Conservation (phyloP, 2,113 vertebrate genomes). For the Hippocampus comes region DNA sequence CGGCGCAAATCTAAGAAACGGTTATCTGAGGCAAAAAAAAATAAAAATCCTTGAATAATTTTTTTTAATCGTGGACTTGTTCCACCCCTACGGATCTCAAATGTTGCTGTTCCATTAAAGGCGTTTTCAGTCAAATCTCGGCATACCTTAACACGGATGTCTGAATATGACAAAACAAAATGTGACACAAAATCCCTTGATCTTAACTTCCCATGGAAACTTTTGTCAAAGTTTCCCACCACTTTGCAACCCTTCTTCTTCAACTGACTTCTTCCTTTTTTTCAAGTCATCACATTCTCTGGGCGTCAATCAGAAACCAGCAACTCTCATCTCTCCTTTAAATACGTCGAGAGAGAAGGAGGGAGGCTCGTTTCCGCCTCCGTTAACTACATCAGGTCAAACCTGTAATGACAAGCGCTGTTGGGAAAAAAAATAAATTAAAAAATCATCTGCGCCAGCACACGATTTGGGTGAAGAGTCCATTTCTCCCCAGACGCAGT, state of each 20-base stretch:
- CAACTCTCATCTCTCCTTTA: conserved; percentile 17
- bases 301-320: conserved; percentile 29
- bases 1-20: too few species aligned
- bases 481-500: conserved; percentile 42
- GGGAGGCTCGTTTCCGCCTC: conserved; percentile 22
- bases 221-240: background rate
- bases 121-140: too few species aligned
- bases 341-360: conserved; percentile 16
- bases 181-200: background rate
- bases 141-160: too few species aligned
- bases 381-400: conserved; percentile 47
- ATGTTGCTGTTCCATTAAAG: too few species aligned
- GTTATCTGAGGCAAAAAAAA: too few species aligned
- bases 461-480: conserved; percentile 40
- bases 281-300: conserved; percentile 38
- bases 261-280: conserved; percentile 23
- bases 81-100: too few species aligned
- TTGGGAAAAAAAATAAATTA: conserved; percentile 6
- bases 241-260: too few species aligned
- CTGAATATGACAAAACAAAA: background rate
- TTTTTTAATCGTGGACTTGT: too few species aligned
- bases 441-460: conserved; percentile 33
- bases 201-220: too few species aligned
- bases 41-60: too few species aligned
- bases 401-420: conserved; percentile 31